Evolutionary conservation across 2,797 vertebrate species (phyloP), one percentile per base, ranked within the genome.

Genomic region (Crax fasciolata): DNA sequence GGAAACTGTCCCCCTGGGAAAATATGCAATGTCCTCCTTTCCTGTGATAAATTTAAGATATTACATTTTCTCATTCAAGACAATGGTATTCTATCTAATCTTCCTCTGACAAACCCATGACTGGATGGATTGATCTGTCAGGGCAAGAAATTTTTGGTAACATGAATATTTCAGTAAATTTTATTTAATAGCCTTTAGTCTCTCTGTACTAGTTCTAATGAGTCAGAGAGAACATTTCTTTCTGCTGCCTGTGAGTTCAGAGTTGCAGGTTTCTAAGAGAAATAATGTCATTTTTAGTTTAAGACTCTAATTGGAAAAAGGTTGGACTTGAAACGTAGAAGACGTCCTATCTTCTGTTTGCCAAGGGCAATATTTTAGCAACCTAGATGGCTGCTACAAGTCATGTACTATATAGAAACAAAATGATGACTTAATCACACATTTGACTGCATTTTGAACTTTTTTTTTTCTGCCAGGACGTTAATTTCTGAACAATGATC

Each of bases 271-370:
- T 87, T 83, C 38, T 20, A 9, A 81, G 52, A 32, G 28, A 58
- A 81, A 65, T 79, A 61, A 8, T 6, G 3, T 9, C 2, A 13
- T 13, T 62, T 80, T 81, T 27, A 35, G 12, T 84, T 87, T 76
- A 82, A 77, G 11, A 49, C 57, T 38, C 35, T 30, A 41, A 25
- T 78, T 72, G 0, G 0, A 68, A 51, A 66, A 46, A 46, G 2
- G 4, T 55, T 79, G 24, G 49, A 13, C 17, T 2, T 0, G 25
- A 55, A 70, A 23, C 14, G 11, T n/a, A 21, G 11, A 82, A 52
- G 25, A 84, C 82, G 70, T 25, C 17, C 6, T 11, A 35, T 32
- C 32, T 66, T 78, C 28, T 73, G 3, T 58, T 58, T 57, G 10
- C 30, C 25, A 43, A 10, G 14, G n/a, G 11, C 43, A 63, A 23